Percentiles rank a stretch among this genome's conserved stretches.
Conservation (phyloP, 2,888 invertebrate species). For the Timema cristinae region DNA sequence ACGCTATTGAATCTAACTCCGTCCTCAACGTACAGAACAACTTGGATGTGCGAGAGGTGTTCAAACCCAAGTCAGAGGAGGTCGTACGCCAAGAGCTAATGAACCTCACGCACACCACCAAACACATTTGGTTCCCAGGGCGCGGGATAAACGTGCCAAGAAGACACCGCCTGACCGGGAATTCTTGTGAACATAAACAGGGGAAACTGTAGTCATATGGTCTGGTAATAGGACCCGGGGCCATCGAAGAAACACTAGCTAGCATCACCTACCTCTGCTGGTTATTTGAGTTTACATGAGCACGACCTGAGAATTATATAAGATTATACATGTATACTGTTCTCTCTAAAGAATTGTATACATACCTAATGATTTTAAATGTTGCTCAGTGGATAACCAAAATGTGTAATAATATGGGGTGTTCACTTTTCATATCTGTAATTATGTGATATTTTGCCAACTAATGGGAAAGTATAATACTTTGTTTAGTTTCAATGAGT, state of each 20-base stretch:
- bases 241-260: no score
- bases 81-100: conserved; percentile 67
- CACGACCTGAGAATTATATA: not conserved
- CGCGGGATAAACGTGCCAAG: conserved; percentile 66
- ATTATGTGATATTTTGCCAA: no score
- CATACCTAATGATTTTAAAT: not conserved
- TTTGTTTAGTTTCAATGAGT: no score
- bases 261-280: conserved; percentile 6
- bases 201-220: not conserved
- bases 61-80: conserved; percentile 62
- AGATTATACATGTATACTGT: no score
- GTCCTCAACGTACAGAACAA: conserved; percentile 59
- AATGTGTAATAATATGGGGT: no score
- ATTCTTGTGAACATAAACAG: conserved; percentile 55
- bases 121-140: conserved; percentile 76
- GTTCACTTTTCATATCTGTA: no score
- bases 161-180: conserved; percentile 66
- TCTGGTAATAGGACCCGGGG: not conserved
- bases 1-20: conserved; percentile 41
- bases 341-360: conserved; percentile 7
- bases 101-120: conserved; percentile 72
- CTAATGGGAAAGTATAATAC: no score
- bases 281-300: conserved; percentile 9
- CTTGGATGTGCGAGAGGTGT: conserved; percentile 56
- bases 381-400: no score